A percentile compares a stretch with the other conserved stretches of the same genome.
These are phyloP conservation scores for Psix sp. DNA, from an alignment of 1,140 invertebrate genomes.

Conservation along the genomic window DNA sequence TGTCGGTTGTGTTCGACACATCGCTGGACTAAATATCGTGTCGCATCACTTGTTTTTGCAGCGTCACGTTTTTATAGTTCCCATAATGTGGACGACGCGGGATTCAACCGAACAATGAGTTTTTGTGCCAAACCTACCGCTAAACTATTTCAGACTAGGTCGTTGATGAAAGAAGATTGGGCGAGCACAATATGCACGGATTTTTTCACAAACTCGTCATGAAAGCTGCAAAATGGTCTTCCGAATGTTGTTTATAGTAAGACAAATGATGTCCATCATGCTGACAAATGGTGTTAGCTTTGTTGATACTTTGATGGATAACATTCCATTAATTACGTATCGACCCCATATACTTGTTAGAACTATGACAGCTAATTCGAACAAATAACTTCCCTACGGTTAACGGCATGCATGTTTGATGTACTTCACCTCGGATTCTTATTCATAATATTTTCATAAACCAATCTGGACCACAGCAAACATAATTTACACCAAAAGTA, in stretches of 20 bases:
- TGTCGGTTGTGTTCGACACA: too few relatives aligned
- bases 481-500: too few relatives aligned
- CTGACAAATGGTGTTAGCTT: conserved; percentile 45
- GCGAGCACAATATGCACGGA: conserved; percentile 20
- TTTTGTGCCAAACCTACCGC: neutral
- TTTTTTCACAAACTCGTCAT: conserved; percentile 48
- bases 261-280: conserved; percentile 54
- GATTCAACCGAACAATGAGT: too few relatives aligned
- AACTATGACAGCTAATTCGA: conserved; percentile 33
- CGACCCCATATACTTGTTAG: conserved; percentile 11
- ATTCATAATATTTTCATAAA: too few relatives aligned
- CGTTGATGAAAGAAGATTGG: conserved; percentile 25
- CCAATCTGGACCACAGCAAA: too few relatives aligned
- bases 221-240: conserved; percentile 48
- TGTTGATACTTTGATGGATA: conserved; percentile 53
- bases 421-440: too few relatives aligned
- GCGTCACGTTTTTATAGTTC: conserved; percentile 4
- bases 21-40: conserved; percentile 19
- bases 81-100: too few relatives aligned
- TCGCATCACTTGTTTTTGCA: conserved; percentile 11
- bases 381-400: conserved; percentile 26
- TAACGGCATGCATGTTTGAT: neutral
- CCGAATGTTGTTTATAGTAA: conserved; percentile 45
- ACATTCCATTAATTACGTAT: conserved; percentile 50
- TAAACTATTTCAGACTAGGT: neutral